Base-by-base conservation (phyloP, 2,113 vertebrate species). In the Furnarius figulus region DNA sequence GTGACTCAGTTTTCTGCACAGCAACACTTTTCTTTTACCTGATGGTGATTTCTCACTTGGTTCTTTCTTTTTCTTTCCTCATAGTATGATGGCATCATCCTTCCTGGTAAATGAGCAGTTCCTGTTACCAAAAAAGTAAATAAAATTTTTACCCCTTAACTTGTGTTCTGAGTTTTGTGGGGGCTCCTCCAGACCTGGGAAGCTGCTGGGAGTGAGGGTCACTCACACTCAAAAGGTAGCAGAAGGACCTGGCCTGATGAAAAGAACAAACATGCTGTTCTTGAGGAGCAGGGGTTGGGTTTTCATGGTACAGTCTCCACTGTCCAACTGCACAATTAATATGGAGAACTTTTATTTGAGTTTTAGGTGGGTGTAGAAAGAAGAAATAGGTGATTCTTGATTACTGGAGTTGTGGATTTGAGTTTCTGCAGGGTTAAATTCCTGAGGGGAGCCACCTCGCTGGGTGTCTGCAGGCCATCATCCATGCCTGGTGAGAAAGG, bases 61-160 rank as follows among this genome's bases (percentile, higher is more conserved):
- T 35, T 74, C 7, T 70, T 72, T 59, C 9, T 42, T n/a, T 78
- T 77, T 80, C 73, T 78, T 86, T 88, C 76, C 37, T 98, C 97
- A 44, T 98, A 99, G 99, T 99, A 99, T 44, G 99, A 99, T 96
- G 99, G 99, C 50, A 99, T 99, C 98, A 99, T 99, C 97, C 99
- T 99, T 96, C 99, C 99, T 91, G 99, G 99, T 77, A 99, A 99
- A 98, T 99, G 97, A 99, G 70, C 95, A 94, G 97, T 89, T 97
- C 95, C 98, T 76, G 98, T 83, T 96, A 93, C 79, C 89, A 76
- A 93, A 98, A 98, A 98, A 93, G 19, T 12, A n/a, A 97, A 98
- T 99, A 98, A 97, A 97, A n/a, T 91, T 96, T 95, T 13, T 91
- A 78, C 61, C 67, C 50, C 35, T 96, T 79, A 59, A 70, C 12